Base-by-base conservation (phyloP, 2,888 invertebrate genomes). In the Cremastinae sp. region DNA sequence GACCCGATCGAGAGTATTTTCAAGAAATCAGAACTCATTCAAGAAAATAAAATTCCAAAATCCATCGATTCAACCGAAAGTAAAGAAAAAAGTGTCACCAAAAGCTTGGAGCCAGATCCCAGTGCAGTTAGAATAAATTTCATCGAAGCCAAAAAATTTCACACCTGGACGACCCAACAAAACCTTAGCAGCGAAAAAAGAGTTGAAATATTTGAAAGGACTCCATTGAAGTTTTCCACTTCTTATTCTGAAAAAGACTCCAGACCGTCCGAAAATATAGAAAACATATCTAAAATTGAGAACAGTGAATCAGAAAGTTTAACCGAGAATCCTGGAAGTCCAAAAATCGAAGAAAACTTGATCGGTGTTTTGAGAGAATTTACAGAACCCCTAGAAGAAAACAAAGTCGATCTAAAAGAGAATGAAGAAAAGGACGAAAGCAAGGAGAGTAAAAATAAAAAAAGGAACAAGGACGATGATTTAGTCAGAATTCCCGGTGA, bases 401-500 rank as follows among this genome's bases (percentile, higher is more conserved):
- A 5, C 2, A 28, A 28, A 28, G 5, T 28, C 2, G 5, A 28
- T 28, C 28, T 28, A 3, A 28, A 66, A 9, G 61, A 45, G 14
- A 58, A 59, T 10, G 65, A 70, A 8, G 51, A 73, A n/a, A 74
- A 45, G 2, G 49, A 66, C 0, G 72, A 75, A 0, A 64, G 47
- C 49, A 75, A 77, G 39, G 66, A 78, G 39, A 74, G 35, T 12
- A 66, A 56, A 18, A 61, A 66, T 1, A 68, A 51, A 43, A 68
- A 72, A 47, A 37, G 8, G 12, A 56, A 56, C 3, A 70, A 75
- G 22, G 69, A 75, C 20, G 71, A 59, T n/a, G 74, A 82, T 12
- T 83, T 82, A 12, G 41, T 85, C 0, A 81, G 75, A 28, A 18
- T 85, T 1, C 81, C 82, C 0, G 86, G 84, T 4, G 86, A 86